Evolutionary conservation across 2,797 vertebrate genomes (phyloP), one percentile per base, ranked within the genome.

Genomic region (Myiotriccus ornatus): DNA sequence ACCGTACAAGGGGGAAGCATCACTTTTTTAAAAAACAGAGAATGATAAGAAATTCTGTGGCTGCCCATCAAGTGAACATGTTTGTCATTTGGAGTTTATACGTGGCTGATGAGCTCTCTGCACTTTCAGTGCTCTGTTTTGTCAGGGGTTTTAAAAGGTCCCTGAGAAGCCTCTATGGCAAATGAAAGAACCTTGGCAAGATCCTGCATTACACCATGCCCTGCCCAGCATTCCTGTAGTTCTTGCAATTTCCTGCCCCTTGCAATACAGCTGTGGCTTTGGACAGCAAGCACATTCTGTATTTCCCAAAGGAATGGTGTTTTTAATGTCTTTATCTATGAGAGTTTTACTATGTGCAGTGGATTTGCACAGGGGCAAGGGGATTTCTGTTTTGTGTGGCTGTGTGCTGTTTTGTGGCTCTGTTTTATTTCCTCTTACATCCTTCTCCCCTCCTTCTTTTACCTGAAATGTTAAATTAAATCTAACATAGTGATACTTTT

Each of bases 181-280:
- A 75, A 57, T 62, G 49, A 67, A 68, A 39, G 12, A 90, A 69
- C 57, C 57, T 78, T 94, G 71, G 75, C 87, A 90, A 47, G 78
- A 53, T 62, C 56, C n/a, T 78, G 35, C 19, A 5, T 83, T 88
- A 30, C 56, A 59, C 57, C 6, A 3, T 92, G 94, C 90, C 82
- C 93, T 90, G 93, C 89, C 92, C 92, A 89, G 70, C 92, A 93
- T 96, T 95, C 87, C 80, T 94, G 69, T 76, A 90, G 77, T 95
- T 94, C 85, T 87, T 95, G 67, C 84, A 69, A 83, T 95, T 96
- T 94, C 85, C 85, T 90, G 44, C 83, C 76, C 67, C 82, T 93
- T 83, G 71, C 37, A 79, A 28, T 74, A 89, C 3, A 25, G 22
- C 76, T 85, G 53, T 91, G 80, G 57, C 81, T 95, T 84, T 59